Percentiles rank a stretch among this genome's conserved stretches.
phyloP scores from a whole-genome alignment of 2,113 vertebrate species.

The Pithys albifrons region DNA sequence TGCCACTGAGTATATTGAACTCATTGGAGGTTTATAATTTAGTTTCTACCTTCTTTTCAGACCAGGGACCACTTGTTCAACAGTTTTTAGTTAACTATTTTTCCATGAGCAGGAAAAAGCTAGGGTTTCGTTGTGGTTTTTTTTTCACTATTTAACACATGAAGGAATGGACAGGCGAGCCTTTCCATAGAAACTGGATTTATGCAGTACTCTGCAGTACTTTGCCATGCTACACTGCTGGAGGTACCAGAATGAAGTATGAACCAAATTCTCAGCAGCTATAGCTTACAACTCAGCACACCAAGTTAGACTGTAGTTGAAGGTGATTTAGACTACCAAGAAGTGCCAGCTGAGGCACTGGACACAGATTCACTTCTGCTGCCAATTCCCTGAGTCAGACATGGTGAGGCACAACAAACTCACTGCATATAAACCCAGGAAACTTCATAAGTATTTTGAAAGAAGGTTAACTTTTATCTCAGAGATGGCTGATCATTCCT shows the following conservation, averaged over 20 bases:
- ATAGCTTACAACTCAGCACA: background rate
- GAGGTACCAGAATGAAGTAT: background rate
- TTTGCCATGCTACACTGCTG: background rate
- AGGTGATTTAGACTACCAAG: background rate
- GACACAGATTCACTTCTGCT: background rate
- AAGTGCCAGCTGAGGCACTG: background rate
- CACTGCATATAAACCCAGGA: background rate
- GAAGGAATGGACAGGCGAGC: background rate
- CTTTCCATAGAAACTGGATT: background rate
- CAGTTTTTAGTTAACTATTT: constrained; percentile 7
- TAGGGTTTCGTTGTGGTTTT: background rate
- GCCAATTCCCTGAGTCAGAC: background rate
- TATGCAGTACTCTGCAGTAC: background rate
- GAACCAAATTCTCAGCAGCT: background rate
- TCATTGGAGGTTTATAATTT: background rate
- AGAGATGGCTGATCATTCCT: constrained; percentile 26
- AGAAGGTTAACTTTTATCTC: constrained; percentile 21
- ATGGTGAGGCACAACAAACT: background rate
- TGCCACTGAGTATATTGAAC: background rate
- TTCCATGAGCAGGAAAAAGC: background rate
- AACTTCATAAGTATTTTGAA: background rate
- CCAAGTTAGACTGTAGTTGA: background rate
- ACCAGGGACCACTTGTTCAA: background rate
- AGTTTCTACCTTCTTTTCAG: background rate
- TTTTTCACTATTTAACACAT: background rate